A percentile compares a stretch with the other conserved stretches of the same genome.
Conservation (phyloP, 2,797 vertebrate genomes). For the Passerculus sandwichensis region DNA sequence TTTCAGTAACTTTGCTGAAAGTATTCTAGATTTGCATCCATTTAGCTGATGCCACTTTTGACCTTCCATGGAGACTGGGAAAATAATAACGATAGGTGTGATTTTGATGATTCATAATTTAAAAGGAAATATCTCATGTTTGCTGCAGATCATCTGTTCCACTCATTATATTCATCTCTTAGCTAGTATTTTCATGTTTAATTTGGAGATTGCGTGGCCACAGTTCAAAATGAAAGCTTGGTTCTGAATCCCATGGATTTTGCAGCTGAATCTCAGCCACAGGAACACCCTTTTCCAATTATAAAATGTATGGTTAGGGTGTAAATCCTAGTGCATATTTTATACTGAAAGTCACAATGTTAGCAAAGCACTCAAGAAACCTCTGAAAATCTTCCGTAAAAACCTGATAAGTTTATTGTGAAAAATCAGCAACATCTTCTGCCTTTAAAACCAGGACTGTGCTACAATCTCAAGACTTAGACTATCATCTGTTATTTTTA, state of each 20-base stretch:
- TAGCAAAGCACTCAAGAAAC: slow-evolving; percentile 45
- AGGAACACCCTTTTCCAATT: slow-evolving; percentile 60
- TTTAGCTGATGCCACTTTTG: slow-evolving; percentile 39
- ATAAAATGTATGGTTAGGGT: slow-evolving; percentile 23
- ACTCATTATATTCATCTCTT: slow-evolving; percentile 69
- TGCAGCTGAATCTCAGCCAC: slow-evolving; percentile 62
- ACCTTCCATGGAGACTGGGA: slow-evolving; percentile 46
- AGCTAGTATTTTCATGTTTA: slow-evolving; percentile 68
- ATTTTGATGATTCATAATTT: slow-evolving; percentile 65
- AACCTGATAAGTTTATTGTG: neutral
- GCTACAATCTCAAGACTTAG: neutral
- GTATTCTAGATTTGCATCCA: slow-evolving; percentile 22
- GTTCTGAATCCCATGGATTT: slow-evolving; percentile 66
- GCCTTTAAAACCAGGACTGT: neutral
- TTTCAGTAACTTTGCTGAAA: slow-evolving; percentile 19
- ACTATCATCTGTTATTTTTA: slow-evolving; percentile 29
- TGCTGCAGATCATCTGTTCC: slow-evolving; percentile 74
- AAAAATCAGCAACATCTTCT: neutral
- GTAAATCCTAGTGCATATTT: slow-evolving; percentile 60
- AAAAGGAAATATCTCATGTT: slow-evolving; percentile 63
- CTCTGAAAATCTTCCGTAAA: slow-evolving; percentile 19
- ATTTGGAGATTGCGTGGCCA: slow-evolving; percentile 71
- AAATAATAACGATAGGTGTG: slow-evolving; percentile 60
- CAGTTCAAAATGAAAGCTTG: slow-evolving; percentile 62
- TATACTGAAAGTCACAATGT: slow-evolving; percentile 44